Conservation (phyloP, 30 jellyfish, hydroid and myxozoan species). For the Aurelia sp. region DNA sequence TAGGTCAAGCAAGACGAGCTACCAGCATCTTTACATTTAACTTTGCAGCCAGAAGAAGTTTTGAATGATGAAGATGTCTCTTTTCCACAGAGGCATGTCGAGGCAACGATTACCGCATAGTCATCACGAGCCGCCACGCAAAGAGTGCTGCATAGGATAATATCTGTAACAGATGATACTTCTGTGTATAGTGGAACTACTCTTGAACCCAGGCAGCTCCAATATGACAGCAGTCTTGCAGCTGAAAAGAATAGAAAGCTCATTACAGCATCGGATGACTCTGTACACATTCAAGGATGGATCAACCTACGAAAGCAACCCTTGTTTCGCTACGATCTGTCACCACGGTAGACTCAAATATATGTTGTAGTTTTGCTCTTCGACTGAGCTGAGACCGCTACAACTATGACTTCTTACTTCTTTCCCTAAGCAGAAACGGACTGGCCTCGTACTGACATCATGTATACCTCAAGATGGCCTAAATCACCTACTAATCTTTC, state of each 20-base stretch:
- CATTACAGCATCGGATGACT: too few species aligned
- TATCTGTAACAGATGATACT: neutral
- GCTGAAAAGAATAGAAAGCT: neutral
- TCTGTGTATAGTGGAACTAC: constrained; percentile 3
- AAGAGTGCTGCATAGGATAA: neutral
- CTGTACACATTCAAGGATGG: too few species aligned
- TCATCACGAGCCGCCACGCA: neutral
- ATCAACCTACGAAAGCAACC: too few species aligned
- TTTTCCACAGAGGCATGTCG: constrained; percentile 1
- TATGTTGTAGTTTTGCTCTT: too few species aligned
- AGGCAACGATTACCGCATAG: neutral
- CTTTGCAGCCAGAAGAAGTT: neutral
- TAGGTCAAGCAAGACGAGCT: neutral
- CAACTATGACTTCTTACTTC: too few species aligned
- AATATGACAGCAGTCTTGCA: neutral
- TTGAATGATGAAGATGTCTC: neutral
- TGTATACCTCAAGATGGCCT: too few species aligned
- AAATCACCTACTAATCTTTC: too few species aligned
- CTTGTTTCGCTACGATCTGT: too few species aligned
- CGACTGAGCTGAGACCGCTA: too few species aligned
- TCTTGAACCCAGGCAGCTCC: neutral
- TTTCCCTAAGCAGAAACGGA: too few species aligned
- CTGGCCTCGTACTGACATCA: too few species aligned
- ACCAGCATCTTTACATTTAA: neutral
- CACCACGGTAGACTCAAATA: too few species aligned